A percentile compares a stretch with the other conserved stretches of the same genome.
Evolutionary conservation across 1,140 invertebrate species (phyloP).

Genomic region (Radopholus similis): DNA sequence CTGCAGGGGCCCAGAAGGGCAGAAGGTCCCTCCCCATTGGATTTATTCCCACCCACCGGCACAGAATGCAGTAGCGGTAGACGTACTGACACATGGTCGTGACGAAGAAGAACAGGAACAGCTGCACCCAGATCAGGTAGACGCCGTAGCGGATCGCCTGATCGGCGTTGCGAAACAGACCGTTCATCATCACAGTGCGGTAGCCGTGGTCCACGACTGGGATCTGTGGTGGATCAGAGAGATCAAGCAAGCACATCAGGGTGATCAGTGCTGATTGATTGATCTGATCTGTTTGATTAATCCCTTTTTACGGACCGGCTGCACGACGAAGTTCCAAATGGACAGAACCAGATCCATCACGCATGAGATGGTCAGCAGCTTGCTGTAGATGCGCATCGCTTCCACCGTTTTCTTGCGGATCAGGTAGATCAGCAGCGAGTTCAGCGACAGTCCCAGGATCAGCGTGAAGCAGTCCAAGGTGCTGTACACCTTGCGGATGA

Average conservation of each 20-base stretch:
- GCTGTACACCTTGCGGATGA: neutral
- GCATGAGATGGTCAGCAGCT: too few species aligned
- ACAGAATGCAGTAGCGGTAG: too few species aligned
- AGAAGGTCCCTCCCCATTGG: neutral
- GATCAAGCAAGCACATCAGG: neutral
- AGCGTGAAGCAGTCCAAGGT: neutral
- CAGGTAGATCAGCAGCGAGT: slow-evolving; percentile 1
- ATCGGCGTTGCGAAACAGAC: neutral
- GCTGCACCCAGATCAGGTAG: neutral
- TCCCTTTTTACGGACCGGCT: neutral
- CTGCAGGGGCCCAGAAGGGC: neutral
- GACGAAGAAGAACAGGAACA: neutral
- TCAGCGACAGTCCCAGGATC: neutral
- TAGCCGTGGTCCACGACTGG: too few species aligned
- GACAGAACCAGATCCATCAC: slow-evolving; percentile 6
- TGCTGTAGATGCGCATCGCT: slow-evolving; percentile 2
- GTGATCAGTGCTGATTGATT: too few species aligned
- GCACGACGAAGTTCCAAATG: neutral
- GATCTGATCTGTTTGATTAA: too few species aligned
- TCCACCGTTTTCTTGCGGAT: neutral
- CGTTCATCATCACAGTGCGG: neutral
- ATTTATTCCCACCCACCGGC: neutral
- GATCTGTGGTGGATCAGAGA: neutral
- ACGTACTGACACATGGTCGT: neutral
- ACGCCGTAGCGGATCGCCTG: slow-evolving; percentile 1